Evolutionary conservation across 2,888 invertebrate species (phyloP).

Genomic region (Philaethria dido): DNA sequence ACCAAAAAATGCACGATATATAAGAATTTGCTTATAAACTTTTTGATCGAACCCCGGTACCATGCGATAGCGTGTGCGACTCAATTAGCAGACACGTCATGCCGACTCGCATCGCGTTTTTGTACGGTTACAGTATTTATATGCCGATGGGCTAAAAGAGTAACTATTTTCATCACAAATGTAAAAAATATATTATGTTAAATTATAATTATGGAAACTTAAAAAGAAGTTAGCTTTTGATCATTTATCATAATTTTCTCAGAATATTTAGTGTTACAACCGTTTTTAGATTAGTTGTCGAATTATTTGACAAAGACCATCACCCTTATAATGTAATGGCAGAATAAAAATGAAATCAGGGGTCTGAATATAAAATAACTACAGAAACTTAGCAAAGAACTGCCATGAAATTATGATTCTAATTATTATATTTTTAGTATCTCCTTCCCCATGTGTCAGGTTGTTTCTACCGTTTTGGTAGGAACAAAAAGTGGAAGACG

Average conservation of each 20-base stretch:
- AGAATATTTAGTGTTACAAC: background rate
- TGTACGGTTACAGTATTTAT: slow-evolving; percentile 69
- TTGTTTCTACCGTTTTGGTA: slow-evolving; percentile 59
- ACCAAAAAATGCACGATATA: slow-evolving; percentile 52
- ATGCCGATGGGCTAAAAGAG: slow-evolving; percentile 70
- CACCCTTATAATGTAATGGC: background rate
- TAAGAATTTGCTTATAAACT: slow-evolving; percentile 66
- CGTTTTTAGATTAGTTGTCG: background rate
- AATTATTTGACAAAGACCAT: background rate
- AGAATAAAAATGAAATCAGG: background rate
- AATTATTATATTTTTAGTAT: slow-evolving; percentile 49
- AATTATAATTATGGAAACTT: slow-evolving; percentile 32
- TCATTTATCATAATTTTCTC: background rate
- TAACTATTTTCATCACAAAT: slow-evolving; percentile 58
- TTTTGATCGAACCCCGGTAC: slow-evolving; percentile 60
- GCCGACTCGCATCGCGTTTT: slow-evolving; percentile 67
- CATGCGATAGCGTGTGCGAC: slow-evolving; percentile 74
- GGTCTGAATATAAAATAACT: no score
- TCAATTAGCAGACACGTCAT: slow-evolving; percentile 78
- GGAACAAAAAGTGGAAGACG: slow-evolving; percentile 55
- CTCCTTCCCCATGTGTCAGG: slow-evolving; percentile 16
- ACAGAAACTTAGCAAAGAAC: slow-evolving; percentile 38
- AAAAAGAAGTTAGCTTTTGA: background rate
- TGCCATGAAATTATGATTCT: slow-evolving; percentile 38
- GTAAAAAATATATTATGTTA: slow-evolving; percentile 37